Evolutionary conservation across 2,888 invertebrate species (phyloP).

Genomic region (Ashinkailepas kermadecensis): DNA sequence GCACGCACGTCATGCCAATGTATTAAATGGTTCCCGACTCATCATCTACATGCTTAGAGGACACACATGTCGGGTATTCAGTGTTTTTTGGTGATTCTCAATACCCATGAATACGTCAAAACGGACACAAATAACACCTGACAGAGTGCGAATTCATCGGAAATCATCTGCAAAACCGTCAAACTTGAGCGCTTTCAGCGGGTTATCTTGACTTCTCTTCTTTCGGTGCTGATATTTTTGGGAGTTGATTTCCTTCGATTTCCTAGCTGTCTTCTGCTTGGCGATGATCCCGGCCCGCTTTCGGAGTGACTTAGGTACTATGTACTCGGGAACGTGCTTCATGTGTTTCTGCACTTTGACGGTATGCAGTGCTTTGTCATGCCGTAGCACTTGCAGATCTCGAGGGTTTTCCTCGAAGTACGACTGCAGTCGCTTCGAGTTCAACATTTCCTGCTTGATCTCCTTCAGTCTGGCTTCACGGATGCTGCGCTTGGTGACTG

Average conservation of each 20-base stretch:
- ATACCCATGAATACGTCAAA: not conserved
- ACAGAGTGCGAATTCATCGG: not conserved
- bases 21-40: too few relatives aligned
- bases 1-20: too few relatives aligned
- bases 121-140: not conserved
- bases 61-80: too few relatives aligned
- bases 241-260: not conserved
- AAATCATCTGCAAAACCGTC: not conserved
- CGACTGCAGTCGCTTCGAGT: slow-evolving; percentile 77
- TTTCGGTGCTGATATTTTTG: too few relatives aligned
- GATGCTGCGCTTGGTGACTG: slow-evolving; percentile 87
- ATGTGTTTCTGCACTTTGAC: slow-evolving; percentile 76
- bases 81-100: too few relatives aligned
- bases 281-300: slow-evolving; percentile 48
- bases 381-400: slow-evolving; percentile 73
- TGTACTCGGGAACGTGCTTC: slow-evolving; percentile 86
- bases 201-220: not conserved
- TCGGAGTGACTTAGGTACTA: slow-evolving; percentile 69
- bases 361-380: slow-evolving; percentile 70
- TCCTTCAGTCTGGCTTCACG: slow-evolving; percentile 90
- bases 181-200: slow-evolving; percentile 9
- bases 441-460: slow-evolving; percentile 87
- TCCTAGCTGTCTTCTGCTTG: not conserved
- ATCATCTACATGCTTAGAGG: too few relatives aligned
- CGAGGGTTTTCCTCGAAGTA: slow-evolving; percentile 88